A percentile compares a stretch with the other conserved stretches of the same genome.
Conservation (phyloP, 2,797 vertebrate genomes). For the Esox lucius region DNA sequence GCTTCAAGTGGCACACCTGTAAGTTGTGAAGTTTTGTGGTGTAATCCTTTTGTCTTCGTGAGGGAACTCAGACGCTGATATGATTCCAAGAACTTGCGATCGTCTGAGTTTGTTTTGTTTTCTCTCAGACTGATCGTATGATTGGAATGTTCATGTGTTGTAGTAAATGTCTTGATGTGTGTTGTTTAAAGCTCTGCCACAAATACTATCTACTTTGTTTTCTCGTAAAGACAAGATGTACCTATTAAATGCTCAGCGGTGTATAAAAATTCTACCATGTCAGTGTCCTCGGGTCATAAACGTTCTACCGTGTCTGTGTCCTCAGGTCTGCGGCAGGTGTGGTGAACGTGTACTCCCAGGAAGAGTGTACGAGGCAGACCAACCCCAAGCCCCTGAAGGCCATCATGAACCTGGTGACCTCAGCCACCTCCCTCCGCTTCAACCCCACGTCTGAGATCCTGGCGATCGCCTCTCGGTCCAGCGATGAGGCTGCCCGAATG, state of each 20-base stretch:
- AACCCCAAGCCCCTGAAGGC: conserved; percentile 86
- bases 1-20: not conserved
- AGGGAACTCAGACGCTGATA: not conserved
- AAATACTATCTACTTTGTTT: too few relatives aligned
- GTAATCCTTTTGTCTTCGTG: not conserved
- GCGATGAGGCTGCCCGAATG: conserved; percentile 85
- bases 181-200: not conserved
- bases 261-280: not conserved
- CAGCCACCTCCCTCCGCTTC: conserved; percentile 82
- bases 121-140: not conserved
- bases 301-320: not conserved
- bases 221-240: too few relatives aligned
- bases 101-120: not conserved
- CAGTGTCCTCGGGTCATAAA: conserved; percentile 74
- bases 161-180: not conserved
- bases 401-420: conserved; percentile 89
- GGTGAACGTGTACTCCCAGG: conserved; percentile 89
- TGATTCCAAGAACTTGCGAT: not conserved
- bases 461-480: conserved; percentile 81
- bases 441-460: conserved; percentile 88
- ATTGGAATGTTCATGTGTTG: not conserved
- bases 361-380: conserved; percentile 78
- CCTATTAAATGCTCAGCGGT: too few relatives aligned
- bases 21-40: not conserved
- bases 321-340: conserved; percentile 89